Evolutionary conservation across 1,140 invertebrate species (phyloP), one percentile per base, ranked within the genome.

Genomic region (Bombus balteatus): DNA sequence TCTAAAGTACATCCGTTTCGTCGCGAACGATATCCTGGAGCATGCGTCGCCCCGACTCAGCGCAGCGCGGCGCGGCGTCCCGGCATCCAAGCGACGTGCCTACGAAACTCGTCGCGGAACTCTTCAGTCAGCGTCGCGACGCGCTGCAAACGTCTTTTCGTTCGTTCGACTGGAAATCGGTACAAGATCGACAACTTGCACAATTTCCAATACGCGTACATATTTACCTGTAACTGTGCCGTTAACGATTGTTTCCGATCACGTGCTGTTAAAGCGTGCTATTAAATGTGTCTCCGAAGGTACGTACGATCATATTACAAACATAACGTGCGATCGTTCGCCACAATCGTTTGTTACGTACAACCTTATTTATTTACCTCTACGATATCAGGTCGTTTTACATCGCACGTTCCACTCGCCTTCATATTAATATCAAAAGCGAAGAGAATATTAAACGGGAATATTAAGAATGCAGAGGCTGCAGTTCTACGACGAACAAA

Each of bases 81-180:
- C 79, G 70, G 57, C 37, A 47, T 62, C 65, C 81, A 47, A 68
- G 12, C 37, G 75, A 88, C 79, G 71, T 80, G 66, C 81, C 81
- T 59, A 79, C 78, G 57, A 39, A 73, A 83, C 68, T 74, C 73
- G 18, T 77, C 85, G 85, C 57, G 77, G 73, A 85, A 88, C 81
- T 87, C 88, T 88, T 62, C 89, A 90, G 89, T 90, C 78, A 18
- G 89, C 89, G 86, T 85, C 82, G 89, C 88, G 89, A 90, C 89
- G 80, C 89, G 89, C 75, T 83, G 47, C 88, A 72, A 90, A 86
- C 57, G 28, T 2, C 83, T 47, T 73, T 71, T 59, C n/a, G 1
- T 43, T 66, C 34, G 8, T 72, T 34, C 12, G 22, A 62, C 3
- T 66, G 10, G n/a, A 68, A 66, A 68, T 22, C 15, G 34, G 2